Base-by-base conservation (phyloP, 2,113 vertebrate genomes). In the Datnioides undecimradiatus region DNA sequence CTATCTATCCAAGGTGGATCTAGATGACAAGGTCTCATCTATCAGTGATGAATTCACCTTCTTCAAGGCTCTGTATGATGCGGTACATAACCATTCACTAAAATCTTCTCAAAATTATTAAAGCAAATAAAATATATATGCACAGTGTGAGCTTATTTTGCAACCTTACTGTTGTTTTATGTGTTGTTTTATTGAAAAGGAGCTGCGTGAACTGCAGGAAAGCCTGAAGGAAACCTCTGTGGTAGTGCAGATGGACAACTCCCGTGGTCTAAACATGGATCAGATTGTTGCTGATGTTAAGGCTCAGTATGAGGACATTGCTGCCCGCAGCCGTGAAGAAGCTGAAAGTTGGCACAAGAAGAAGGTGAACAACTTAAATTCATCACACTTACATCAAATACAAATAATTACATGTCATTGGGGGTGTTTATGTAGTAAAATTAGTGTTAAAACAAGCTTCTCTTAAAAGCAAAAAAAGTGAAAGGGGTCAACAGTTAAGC, bases 221-320 rank as follows among this genome's bases (percentile, higher is more conserved):
- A 94, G 92, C 80, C 73, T 96, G 85, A 95, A 94, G 0, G 91
- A 95, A 55, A 96, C 94, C 2, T 94, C 93, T 0, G 95, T 97
- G 23, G 64, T 96, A 16, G 93, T 98, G 36, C 92, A 96, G 88
- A 97, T 97, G 94, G 96, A 97, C 90, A 97, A 97, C 91, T 94
- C 91, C 76, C 93, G 95, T 13, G 77, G n/a, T 29, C 93, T 98
- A 34, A 89, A 98, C 87, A 91, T 97, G 93, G 91, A 96, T 1
- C 78, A 94, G 36, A 82, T 96, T 51, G 91, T 98, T 0, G 48
- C 90, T 0, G 95, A 96, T 1, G 95, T 97, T 12, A 97, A 94
- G 68, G 90, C 93, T 0, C 96, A 97, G 80, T 96, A 97, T 0
- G 95, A 97, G 64, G 93, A 93, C 0, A 93, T 97, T 0, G 94